These are phyloP conservation scores for Potamarius usumacintae DNA, from an alignment of 2,113 vertebrate genomes.

Conservation along the genomic window DNA sequence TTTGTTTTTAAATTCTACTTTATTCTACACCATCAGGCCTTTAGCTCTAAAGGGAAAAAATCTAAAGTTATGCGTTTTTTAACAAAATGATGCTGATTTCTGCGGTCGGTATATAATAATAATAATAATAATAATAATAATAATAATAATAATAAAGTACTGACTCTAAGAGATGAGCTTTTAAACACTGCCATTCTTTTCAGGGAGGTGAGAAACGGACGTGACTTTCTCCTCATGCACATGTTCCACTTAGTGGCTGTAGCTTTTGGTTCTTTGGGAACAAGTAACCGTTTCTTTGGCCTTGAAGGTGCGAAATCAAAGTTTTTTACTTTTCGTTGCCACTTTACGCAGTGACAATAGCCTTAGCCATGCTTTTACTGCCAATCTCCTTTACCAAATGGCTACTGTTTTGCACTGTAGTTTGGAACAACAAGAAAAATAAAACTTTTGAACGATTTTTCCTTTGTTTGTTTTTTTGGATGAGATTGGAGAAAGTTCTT, in stretches of 20 bases:
- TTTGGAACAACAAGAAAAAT: not conserved
- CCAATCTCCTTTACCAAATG: constrained; percentile 70
- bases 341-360: constrained; percentile 74
- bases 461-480: not conserved
- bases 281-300: constrained; percentile 64
- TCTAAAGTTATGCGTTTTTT: constrained; percentile 30
- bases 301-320: constrained; percentile 67
- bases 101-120: constrained; percentile 46
- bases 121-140: constrained; percentile 11
- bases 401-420: constrained; percentile 77
- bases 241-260: constrained; percentile 67
- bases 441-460: not conserved
- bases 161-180: constrained; percentile 60
- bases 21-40: constrained; percentile 65
- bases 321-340: constrained; percentile 74
- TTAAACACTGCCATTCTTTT: constrained; percentile 79
- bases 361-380: constrained; percentile 79
- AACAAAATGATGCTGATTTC: constrained; percentile 31
- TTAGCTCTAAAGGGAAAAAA: constrained; percentile 61
- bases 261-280: constrained; percentile 71
- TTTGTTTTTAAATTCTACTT: constrained; percentile 59
- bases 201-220: constrained; percentile 63
- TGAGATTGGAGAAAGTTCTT: not conserved
- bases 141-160: constrained; percentile 19
- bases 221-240: constrained; percentile 65